These are phyloP conservation scores for Thaleichthys pacificus DNA, from an alignment of 2,797 vertebrate species.

Conservation along the genomic window DNA sequence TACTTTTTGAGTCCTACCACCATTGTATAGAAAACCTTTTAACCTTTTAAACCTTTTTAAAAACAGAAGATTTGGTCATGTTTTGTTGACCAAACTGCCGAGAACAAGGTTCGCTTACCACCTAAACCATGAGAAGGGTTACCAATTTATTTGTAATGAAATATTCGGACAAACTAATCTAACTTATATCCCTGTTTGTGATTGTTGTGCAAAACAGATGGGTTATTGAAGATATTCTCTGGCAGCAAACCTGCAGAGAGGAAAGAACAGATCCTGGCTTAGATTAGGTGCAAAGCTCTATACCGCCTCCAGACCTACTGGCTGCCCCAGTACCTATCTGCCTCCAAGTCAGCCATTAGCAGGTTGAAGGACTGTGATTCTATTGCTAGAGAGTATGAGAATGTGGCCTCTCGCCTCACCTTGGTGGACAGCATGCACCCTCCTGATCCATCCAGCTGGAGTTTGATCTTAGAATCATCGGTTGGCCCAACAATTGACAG, in stretches of 20 bases:
- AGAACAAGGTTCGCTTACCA: background rate
- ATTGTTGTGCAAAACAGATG: background rate
- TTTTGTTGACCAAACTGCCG: no score
- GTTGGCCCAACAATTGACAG: background rate
- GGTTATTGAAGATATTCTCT: conserved; percentile 42
- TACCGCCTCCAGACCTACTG: conserved; percentile 46
- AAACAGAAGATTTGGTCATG: no score
- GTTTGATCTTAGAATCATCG: background rate
- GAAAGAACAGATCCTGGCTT: conserved; percentile 67
- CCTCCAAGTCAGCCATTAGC: conserved; percentile 63
- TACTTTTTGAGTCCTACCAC: no score
- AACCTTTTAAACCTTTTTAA: no score
- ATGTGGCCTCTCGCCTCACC: conserved; percentile 10
- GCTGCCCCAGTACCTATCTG: conserved; percentile 58
- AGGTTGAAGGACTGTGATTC: conserved; percentile 46
- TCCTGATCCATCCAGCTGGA: background rate
- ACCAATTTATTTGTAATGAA: no score
- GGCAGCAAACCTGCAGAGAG: conserved; percentile 39
- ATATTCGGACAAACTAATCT: no score
- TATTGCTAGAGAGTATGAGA: conserved; percentile 57
- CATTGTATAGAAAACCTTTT: no score
- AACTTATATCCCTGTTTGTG: accelerated
- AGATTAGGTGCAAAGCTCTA: conserved; percentile 66
- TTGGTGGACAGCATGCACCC: background rate
- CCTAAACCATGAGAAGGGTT: no score